phyloP scores from a whole-genome alignment of 2,797 vertebrate species.

The Atherinosoma microstoma region DNA sequence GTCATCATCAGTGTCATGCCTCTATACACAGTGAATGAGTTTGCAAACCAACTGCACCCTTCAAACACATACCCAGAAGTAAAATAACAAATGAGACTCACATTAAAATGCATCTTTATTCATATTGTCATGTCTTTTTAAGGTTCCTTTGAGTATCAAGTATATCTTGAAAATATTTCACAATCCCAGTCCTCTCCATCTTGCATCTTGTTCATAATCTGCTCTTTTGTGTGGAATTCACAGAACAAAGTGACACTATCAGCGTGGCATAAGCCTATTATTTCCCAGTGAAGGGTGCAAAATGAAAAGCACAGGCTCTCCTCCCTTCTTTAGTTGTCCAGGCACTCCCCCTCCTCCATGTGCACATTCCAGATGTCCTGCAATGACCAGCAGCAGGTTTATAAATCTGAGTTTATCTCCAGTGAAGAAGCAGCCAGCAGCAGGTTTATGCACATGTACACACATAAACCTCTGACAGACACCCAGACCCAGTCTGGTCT shows the following conservation, averaged over 20 bases:
- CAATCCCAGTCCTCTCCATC: conserved; percentile 35
- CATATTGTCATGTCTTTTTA: conserved; percentile 53
- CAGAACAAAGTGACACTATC: conserved; percentile 69
- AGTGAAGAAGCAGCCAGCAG: conserved; percentile 36
- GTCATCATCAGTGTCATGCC: background rate
- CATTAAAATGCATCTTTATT: conserved; percentile 74
- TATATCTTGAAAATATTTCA: conserved; percentile 72
- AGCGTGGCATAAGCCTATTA: conserved; percentile 71
- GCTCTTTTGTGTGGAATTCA: conserved; percentile 68
- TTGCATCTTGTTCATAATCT: conserved; percentile 47
- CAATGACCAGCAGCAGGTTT: conserved; percentile 73
- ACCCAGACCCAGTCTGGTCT: conserved; percentile 26
- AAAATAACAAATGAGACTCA: conserved; percentile 33
- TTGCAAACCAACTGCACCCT: background rate
- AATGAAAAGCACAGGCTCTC: conserved; percentile 57
- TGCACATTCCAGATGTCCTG: conserved; percentile 73
- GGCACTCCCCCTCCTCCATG: conserved; percentile 45
- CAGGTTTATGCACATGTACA: conserved; percentile 22
- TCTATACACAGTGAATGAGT: background rate
- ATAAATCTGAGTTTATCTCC: conserved; percentile 42
- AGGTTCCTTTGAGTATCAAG: conserved; percentile 69
- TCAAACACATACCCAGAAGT: background rate
- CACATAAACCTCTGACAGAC: conserved; percentile 18
- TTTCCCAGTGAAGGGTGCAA: conserved; percentile 66
- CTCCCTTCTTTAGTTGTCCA: conserved; percentile 53